Evolutionary conservation across 2,888 invertebrate species (phyloP).

Genomic region (Dicyrtoma fusca): DNA sequence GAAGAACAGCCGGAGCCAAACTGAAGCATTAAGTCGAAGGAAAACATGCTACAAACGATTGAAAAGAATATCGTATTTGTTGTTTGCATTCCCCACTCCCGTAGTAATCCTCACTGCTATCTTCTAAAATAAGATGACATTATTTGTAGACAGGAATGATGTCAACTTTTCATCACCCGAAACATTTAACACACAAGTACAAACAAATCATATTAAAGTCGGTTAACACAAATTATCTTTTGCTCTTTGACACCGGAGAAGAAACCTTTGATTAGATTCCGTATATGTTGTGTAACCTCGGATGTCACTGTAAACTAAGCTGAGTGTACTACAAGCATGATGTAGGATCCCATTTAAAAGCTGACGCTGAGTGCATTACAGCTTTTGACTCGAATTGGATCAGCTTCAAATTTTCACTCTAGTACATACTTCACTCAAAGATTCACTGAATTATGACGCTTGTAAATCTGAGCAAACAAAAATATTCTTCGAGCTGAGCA

Average conservation of each 20-base stretch:
- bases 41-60: constrained; percentile 4
- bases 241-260: constrained; percentile 14
- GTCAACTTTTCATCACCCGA: constrained; percentile 15
- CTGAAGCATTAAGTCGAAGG: not conserved
- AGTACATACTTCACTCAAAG: not conserved
- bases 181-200: constrained; percentile 10
- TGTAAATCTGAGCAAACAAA: constrained; percentile 27
- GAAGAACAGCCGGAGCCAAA: no score
- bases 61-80: not conserved
- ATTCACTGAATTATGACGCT: constrained; percentile 12
- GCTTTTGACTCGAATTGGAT: not conserved
- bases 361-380: not conserved
- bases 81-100: not conserved
- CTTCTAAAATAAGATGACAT: not conserved
- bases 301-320: not conserved
- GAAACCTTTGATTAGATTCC: not conserved
- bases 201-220: constrained; percentile 28
- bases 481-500: constrained; percentile 6
- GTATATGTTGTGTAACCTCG: not conserved
- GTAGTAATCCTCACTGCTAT: not conserved
- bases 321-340: not conserved
- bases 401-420: not conserved
- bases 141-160: constrained; percentile 12
- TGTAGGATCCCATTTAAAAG: not conserved
- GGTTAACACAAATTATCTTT: constrained; percentile 18